phyloP scores from a whole-genome alignment of 2,888 invertebrate genomes.

The Agrotis puta region DNA sequence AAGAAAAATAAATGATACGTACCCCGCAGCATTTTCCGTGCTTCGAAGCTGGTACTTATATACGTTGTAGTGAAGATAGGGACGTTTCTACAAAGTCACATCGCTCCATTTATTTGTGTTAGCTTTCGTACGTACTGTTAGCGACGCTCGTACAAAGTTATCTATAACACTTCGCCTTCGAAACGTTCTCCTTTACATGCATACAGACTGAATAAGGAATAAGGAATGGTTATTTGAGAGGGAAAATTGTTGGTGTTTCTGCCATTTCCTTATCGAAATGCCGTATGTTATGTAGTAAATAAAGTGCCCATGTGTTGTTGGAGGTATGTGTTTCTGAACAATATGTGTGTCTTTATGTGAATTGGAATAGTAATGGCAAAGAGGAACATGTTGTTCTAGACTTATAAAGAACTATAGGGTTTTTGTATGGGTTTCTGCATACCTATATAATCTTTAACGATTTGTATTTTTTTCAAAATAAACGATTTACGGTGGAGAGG shows the following conservation, averaged over 20 bases:
- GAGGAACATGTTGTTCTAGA: background rate
- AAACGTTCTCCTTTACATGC: slow-evolving; percentile 67
- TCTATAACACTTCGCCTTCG: slow-evolving; percentile 72
- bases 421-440: background rate
- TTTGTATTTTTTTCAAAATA: no score
- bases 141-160: slow-evolving; percentile 76
- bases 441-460: no score
- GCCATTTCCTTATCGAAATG: slow-evolving; percentile 62
- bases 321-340: slow-evolving; percentile 28
- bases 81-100: slow-evolving; percentile 70
- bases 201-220: slow-evolving; percentile 68
- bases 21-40: slow-evolving; percentile 66
- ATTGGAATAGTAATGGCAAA: slow-evolving; percentile 1
- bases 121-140: slow-evolving; percentile 72
- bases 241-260: slow-evolving; percentile 57
- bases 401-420: no score
- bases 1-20: slow-evolving; percentile 72
- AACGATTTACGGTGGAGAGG: no score
- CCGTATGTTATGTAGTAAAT: slow-evolving; percentile 50
- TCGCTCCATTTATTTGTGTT: slow-evolving; percentile 74
- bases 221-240: slow-evolving; percentile 64
- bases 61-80: slow-evolving; percentile 59
- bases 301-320: slow-evolving; percentile 30
- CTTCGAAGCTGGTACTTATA: slow-evolving; percentile 62
- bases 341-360: slow-evolving; percentile 1